Conservation (phyloP, 2,888 invertebrate species). For the Isotomurus palustris region DNA sequence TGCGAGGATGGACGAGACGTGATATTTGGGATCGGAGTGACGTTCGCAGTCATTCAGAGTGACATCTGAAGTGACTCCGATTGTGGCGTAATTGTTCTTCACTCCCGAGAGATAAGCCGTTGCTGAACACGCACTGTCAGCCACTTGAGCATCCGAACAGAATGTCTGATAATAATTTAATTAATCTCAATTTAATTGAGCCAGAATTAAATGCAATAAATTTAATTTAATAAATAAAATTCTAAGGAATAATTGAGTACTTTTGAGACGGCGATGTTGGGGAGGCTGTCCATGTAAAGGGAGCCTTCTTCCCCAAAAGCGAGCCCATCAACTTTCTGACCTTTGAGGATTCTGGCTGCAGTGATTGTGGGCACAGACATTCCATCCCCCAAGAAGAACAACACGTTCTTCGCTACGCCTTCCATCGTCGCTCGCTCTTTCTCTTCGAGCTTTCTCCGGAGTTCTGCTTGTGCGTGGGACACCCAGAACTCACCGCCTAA, state of each 20-base stretch:
- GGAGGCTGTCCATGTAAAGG: constrained; percentile 20
- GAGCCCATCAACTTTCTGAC: constrained; percentile 48
- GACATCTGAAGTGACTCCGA: constrained; percentile 68
- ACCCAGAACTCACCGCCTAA: constrained; percentile 35
- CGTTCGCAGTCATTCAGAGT: constrained; percentile 20
- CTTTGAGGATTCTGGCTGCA: constrained; percentile 50
- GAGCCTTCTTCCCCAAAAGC: constrained; percentile 42
- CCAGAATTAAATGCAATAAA: too few species aligned
- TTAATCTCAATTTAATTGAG: too few species aligned
- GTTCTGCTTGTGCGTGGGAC: constrained; percentile 13
- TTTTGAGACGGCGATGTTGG: constrained; percentile 20
- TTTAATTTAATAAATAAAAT: too few species aligned
- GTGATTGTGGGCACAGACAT: constrained; percentile 49
- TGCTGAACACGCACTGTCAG: constrained; percentile 53
- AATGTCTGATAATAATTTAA: constrained; percentile 9
- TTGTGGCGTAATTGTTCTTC: constrained; percentile 68
- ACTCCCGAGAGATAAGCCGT: constrained; percentile 75
- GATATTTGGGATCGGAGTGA: constrained; percentile 18
- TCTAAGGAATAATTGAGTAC: too few species aligned
- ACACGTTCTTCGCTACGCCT: constrained; percentile 32
- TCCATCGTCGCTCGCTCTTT: constrained; percentile 25
- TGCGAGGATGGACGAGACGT: constrained; percentile 23
- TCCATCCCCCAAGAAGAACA: constrained; percentile 41
- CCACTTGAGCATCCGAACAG: constrained; percentile 8
- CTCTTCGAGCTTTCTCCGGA: constrained; percentile 15